Conservation (phyloP, 1,140 invertebrate species). For the Potamilus streckersoni region DNA sequence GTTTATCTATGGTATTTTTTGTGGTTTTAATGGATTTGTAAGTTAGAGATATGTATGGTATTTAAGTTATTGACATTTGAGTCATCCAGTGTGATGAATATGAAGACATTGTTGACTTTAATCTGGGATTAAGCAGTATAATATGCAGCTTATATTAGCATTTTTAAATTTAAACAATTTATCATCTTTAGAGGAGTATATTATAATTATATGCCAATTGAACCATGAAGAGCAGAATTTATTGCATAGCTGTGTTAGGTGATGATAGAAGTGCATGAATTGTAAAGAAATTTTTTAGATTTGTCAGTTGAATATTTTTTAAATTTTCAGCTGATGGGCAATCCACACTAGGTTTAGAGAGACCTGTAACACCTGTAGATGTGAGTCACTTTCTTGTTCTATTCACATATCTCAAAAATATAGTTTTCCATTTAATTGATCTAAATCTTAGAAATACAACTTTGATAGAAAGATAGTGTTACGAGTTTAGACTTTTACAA, state of each 20-base stretch:
- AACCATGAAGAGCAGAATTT: background rate
- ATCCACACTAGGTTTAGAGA: slow-evolving; percentile 50
- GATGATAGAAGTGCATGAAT: background rate
- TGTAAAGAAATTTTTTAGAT: background rate
- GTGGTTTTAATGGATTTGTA: too few species aligned
- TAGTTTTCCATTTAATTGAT: background rate
- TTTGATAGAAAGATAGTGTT: too few species aligned
- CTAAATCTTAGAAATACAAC: too few species aligned
- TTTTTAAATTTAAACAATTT: background rate
- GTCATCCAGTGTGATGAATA: too few species aligned
- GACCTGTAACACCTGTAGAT: slow-evolving; percentile 63
- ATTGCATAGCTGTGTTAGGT: background rate
- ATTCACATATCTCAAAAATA: background rate
- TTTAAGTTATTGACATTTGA: too few species aligned
- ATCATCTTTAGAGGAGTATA: background rate
- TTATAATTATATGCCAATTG: background rate
- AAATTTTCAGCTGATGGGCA: slow-evolving; percentile 33
- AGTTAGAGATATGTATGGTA: too few species aligned
- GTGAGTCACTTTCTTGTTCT: slow-evolving; percentile 38
- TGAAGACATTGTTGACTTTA: too few species aligned
- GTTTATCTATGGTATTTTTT: too few species aligned
- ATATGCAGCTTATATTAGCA: too few species aligned
- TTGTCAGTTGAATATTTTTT: slow-evolving; percentile 1
- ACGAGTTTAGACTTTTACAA: too few species aligned
- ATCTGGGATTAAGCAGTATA: too few species aligned